These are phyloP conservation scores for Remorina albescens DNA, from an alignment of 2,797 vertebrate genomes.

Conservation along the genomic window DNA sequence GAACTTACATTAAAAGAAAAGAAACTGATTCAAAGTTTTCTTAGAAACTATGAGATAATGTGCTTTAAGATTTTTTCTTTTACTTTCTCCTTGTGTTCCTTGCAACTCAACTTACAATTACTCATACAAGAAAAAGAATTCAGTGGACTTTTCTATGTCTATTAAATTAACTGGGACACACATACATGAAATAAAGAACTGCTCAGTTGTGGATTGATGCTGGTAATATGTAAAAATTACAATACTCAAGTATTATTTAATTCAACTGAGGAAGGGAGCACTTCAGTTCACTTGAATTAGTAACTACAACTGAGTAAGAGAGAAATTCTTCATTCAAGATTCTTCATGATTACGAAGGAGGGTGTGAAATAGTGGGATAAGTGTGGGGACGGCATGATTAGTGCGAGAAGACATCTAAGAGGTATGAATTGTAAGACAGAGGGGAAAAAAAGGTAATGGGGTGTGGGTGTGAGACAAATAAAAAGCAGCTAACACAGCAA, in stretches of 20 bases:
- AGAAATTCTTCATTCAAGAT: slow-evolving; percentile 10
- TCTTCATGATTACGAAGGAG: slow-evolving; percentile 12
- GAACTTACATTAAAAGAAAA: neutral
- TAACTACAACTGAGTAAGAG: slow-evolving; percentile 1
- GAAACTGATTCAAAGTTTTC: neutral
- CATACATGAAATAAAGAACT: neutral
- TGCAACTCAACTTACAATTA: slow-evolving; percentile 1
- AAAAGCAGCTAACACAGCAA: slow-evolving; percentile 76
- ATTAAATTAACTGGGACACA: slow-evolving; percentile 13
- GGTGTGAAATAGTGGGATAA: slow-evolving; percentile 2
- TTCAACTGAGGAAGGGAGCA: slow-evolving; percentile 2
- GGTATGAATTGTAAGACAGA: slow-evolving; percentile 22
- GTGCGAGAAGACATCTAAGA: slow-evolving; percentile 33
- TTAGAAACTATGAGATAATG: slow-evolving; percentile 8
- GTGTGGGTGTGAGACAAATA: slow-evolving; percentile 25
- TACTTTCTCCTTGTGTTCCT: slow-evolving; percentile 8
- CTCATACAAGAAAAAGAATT: neutral
- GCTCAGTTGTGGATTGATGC: neutral
- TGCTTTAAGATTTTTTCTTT: neutral
- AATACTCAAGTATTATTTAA: slow-evolving; percentile 1
- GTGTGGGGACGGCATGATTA: slow-evolving; percentile 15
- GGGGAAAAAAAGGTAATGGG: neutral
- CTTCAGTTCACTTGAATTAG: neutral
- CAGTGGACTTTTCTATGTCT: neutral
- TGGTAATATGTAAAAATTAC: slow-evolving; percentile 24